A percentile compares a stretch with the other conserved stretches of the same genome.
Conservation (phyloP, 2,797 vertebrate genomes). For the Diceros bicornis region DNA sequence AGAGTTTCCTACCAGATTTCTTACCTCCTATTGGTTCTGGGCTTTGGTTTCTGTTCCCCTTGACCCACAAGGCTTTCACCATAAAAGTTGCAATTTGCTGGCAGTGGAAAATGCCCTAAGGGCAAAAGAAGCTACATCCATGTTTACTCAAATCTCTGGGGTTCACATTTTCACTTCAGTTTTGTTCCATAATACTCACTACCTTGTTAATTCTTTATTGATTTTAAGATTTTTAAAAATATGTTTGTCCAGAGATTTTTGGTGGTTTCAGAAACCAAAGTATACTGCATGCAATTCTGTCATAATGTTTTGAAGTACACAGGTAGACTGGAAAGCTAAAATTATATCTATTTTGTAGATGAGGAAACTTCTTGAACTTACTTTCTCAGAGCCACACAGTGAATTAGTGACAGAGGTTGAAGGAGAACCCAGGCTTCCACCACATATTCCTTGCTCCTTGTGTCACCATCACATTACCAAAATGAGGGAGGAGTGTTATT, state of each 20-base stretch:
- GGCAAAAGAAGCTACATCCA: neutral
- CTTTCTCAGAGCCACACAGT: neutral
- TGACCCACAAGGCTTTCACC: slow-evolving; percentile 24
- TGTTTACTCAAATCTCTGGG: neutral
- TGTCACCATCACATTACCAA: neutral
- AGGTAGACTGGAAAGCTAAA: neutral
- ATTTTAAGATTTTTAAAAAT: neutral
- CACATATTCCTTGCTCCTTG: neutral
- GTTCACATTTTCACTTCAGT: neutral
- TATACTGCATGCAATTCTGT: neutral
- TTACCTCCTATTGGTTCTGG: neutral
- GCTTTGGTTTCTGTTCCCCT: slow-evolving; percentile 27
- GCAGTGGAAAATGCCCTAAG: neutral
- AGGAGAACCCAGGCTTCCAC: neutral
- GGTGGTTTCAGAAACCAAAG: neutral
- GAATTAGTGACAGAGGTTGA: slow-evolving; percentile 26
- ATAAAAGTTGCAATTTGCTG: neutral
- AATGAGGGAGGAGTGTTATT: neutral
- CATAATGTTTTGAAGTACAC: neutral
- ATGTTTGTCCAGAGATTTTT: slow-evolving; percentile 27
- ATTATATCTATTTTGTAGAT: neutral
- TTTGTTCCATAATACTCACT: neutral
- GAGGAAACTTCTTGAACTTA: neutral
- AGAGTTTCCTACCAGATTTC: neutral
- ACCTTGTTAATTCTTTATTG: slow-evolving; percentile 11